Conservation (phyloP, 1,140 invertebrate genomes). For the Batillaria attramentaria region DNA sequence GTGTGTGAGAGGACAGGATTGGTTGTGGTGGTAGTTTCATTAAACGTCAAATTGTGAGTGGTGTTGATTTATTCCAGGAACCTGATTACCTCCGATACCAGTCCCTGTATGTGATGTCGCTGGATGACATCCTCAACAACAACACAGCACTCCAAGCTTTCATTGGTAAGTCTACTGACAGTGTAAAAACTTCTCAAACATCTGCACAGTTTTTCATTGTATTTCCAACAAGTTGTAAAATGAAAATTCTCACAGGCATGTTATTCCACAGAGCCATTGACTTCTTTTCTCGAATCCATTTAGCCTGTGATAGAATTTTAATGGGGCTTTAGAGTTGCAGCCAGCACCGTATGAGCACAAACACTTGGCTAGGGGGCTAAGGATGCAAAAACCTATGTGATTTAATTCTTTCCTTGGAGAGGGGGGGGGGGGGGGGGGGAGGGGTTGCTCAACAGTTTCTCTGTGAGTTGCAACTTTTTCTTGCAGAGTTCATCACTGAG, state of each 20-base stretch:
- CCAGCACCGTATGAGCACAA: too few species aligned
- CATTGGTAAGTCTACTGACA: slow-evolving; percentile 73
- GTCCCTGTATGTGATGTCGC: slow-evolving; percentile 80
- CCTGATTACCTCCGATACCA: slow-evolving; percentile 63
- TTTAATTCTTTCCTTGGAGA: neutral
- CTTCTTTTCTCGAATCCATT: too few species aligned
- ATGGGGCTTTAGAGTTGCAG: too few species aligned
- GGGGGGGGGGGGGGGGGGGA: neutral
- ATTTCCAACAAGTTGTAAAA: slow-evolving; percentile 10
- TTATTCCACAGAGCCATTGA: too few species aligned
- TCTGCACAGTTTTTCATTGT: neutral
- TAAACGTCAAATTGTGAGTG: too few species aligned
- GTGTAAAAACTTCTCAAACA: neutral
- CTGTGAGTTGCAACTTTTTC: slow-evolving; percentile 26
- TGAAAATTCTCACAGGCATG: too few species aligned
- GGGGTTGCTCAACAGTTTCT: neutral
- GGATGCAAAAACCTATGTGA: too few species aligned
- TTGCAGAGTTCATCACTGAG: slow-evolving; percentile 81
- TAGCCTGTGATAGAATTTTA: too few species aligned
- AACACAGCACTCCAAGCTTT: slow-evolving; percentile 86
- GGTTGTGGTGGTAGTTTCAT: neutral
- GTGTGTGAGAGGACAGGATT: too few species aligned
- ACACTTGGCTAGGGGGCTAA: too few species aligned
- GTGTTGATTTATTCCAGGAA: slow-evolving; percentile 41
- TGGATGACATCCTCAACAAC: slow-evolving; percentile 87